Conservation (phyloP, 2,888 invertebrate species). For the Chirona hameri region DNA sequence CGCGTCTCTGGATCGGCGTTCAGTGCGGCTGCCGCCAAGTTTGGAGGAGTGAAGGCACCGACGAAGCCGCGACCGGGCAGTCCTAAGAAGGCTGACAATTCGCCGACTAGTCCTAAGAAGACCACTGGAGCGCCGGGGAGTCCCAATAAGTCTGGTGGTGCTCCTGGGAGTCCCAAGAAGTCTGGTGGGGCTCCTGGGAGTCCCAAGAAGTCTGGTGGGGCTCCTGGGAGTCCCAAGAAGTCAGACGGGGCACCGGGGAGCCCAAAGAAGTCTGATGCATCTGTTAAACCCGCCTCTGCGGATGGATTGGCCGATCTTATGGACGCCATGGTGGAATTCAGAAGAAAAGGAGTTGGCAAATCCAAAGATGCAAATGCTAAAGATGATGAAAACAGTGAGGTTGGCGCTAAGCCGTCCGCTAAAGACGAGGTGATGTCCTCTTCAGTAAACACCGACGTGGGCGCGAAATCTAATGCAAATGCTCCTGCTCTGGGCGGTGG, state of each 20-base stretch:
- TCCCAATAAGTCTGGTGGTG: too few species aligned
- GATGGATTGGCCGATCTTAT: background rate
- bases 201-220: too few species aligned
- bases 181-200: too few species aligned
- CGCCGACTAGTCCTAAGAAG: background rate
- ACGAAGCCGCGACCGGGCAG: background rate
- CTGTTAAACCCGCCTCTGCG: background rate
- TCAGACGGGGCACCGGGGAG: background rate
- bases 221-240: too few species aligned
- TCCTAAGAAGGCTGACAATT: background rate
- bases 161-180: too few species aligned
- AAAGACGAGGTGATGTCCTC: background rate
- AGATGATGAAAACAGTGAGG: background rate
- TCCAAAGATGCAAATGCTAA: background rate
- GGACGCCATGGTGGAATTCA: background rate
- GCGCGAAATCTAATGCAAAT: background rate
- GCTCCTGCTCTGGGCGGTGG: background rate
- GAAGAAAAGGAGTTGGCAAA: background rate
- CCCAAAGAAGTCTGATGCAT: background rate
- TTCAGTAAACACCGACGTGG: background rate
- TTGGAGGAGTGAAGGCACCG: background rate
- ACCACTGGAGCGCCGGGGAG: too few species aligned
- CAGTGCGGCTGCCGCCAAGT: background rate
- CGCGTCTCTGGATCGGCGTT: background rate
- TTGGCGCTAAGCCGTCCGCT: background rate